These are phyloP conservation scores for Poicephalus gulielmi DNA, from an alignment of 2,113 vertebrate genomes.

Conservation along the genomic window DNA sequence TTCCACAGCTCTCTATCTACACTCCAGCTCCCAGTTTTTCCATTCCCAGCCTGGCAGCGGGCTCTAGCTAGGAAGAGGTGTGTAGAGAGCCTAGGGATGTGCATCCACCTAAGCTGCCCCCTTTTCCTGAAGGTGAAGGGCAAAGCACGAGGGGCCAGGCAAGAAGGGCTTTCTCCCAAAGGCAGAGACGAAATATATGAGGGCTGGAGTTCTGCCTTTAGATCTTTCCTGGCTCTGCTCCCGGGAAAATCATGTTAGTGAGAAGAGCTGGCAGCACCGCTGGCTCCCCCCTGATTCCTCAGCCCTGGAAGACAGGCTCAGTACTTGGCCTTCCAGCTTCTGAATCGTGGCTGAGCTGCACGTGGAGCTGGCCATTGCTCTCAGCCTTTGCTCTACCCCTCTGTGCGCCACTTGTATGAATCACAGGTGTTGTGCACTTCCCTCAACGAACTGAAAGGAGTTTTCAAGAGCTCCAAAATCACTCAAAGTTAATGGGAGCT, in stretches of 20 bases:
- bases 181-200: not conserved
- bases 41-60: not conserved
- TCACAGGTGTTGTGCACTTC: slow-evolving; percentile 47
- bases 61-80: not conserved
- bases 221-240: slow-evolving; percentile 49
- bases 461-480: slow-evolving; percentile 66
- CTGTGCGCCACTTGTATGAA: not conserved
- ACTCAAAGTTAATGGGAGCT: slow-evolving; percentile 55
- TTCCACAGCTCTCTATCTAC: not conserved
- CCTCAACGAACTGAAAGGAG: slow-evolving; percentile 31
- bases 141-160: not conserved
- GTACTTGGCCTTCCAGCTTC: not conserved
- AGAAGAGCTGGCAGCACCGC: not conserved
- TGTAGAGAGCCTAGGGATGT: rapidly evolving
- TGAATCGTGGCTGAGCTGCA: not conserved
- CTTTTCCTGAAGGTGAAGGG: not conserved
- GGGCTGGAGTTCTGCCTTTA: slow-evolving; percentile 24
- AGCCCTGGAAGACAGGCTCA: not conserved
- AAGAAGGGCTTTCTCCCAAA: not conserved
- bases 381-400: not conserved
- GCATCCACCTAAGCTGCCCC: not conserved
- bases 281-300: not conserved
- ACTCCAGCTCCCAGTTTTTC: not conserved
- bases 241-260: not conserved
- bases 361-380: not conserved